A percentile compares a stretch with the other conserved stretches of the same genome.
Conservation (phyloP, 2,113 vertebrate genomes). For the Turnix velox region DNA sequence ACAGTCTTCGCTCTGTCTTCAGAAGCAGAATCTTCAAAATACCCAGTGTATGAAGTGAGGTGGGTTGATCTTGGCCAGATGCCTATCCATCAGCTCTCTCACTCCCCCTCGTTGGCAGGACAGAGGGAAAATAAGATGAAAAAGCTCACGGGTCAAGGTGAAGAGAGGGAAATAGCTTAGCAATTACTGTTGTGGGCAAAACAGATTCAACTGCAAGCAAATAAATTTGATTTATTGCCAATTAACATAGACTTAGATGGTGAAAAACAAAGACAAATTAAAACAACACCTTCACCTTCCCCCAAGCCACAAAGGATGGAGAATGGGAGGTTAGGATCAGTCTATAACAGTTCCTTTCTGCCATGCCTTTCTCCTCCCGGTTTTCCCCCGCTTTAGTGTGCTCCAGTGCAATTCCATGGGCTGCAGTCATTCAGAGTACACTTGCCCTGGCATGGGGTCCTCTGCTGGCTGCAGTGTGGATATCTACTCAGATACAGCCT, state of each 20-base stretch:
- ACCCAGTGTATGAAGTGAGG: background rate
- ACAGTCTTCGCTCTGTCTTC: background rate
- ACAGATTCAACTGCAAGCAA: background rate
- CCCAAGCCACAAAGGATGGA: fast-evolving
- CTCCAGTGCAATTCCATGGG: background rate
- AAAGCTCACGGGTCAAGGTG: background rate
- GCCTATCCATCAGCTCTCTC: background rate
- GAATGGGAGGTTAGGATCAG: fast-evolving
- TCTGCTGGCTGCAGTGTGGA: background rate
- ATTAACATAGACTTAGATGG: background rate
- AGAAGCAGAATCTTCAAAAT: background rate
- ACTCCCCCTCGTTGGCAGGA: background rate
- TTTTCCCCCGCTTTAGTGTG: background rate
- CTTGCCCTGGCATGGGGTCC: background rate
- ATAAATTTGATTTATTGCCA: background rate
- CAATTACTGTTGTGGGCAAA: background rate
- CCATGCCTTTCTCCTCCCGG: background rate
- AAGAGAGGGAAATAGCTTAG: background rate
- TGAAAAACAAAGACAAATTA: background rate
- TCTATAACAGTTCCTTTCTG: background rate
- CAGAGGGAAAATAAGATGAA: background rate
- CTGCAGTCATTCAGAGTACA: background rate
- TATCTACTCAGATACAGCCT: background rate
- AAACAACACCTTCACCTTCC: background rate
- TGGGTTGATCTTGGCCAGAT: background rate